Percentiles rank a stretch among this genome's conserved stretches.
Conservation (phyloP, 2,113 vertebrate genomes). For the Phycodurus eques region DNA sequence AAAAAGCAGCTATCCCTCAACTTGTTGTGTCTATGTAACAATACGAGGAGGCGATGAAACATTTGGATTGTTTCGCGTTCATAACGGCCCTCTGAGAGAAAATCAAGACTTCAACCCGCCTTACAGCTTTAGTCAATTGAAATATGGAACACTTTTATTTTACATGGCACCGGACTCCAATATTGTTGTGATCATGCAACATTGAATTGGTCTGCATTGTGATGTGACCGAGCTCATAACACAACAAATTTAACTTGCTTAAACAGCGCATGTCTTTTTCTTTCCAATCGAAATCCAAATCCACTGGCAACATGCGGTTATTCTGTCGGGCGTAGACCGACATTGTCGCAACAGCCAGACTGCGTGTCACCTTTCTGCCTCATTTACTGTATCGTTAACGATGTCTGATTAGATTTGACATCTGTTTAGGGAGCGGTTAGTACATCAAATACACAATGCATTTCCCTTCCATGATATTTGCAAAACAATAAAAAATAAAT, state of each 20-base stretch:
- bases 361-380: background rate
- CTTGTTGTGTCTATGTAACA: no score
- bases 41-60: no score
- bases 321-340: background rate
- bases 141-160: background rate
- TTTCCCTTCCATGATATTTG: background rate
- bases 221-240: background rate
- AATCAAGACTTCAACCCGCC: background rate
- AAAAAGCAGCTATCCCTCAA: no score
- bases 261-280: background rate
- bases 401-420: background rate
- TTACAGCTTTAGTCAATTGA: background rate
- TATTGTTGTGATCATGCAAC: background rate
- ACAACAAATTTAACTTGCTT: background rate
- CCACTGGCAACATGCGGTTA: background rate
- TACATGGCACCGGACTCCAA: background rate
- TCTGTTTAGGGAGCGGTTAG: background rate
- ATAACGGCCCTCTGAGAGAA: no score
- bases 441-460: background rate
- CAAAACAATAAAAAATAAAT: background rate
- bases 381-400: background rate
- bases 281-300: background rate
- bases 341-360: background rate
- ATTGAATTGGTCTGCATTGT: background rate
- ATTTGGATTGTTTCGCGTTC: no score